These are phyloP conservation scores for Hymenochirus boettgeri DNA, from an alignment of 2,113 vertebrate genomes.

Conservation along the genomic window DNA sequence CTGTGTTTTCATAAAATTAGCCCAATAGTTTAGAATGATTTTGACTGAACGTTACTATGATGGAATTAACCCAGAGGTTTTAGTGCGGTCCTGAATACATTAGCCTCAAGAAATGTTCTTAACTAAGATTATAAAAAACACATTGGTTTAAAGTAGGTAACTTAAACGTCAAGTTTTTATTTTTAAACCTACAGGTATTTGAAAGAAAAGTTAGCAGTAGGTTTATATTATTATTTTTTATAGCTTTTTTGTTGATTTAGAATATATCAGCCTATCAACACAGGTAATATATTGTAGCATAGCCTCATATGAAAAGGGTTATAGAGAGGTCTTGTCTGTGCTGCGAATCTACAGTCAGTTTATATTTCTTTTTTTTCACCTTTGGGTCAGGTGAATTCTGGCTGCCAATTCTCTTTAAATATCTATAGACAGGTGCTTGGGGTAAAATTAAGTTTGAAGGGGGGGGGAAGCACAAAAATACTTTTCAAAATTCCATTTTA, in stretches of 20 bases:
- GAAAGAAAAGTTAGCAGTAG: too few species aligned
- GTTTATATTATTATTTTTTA: too few species aligned
- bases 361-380: not conserved
- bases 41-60: not conserved
- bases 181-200: too few species aligned
- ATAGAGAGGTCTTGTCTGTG: slow-evolving; percentile 41
- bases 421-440: slow-evolving; percentile 64
- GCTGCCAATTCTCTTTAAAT: slow-evolving; percentile 46
- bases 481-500: slow-evolving; percentile 71
- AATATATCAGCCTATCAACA: not conserved
- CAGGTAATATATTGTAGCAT: slow-evolving; percentile 8
- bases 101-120: too few species aligned
- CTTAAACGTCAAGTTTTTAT: too few species aligned
- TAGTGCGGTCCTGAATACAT: not conserved
- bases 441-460: slow-evolving; percentile 65
- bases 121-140: too few species aligned
- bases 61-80: not conserved
- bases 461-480: slow-evolving; percentile 74
- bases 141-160: too few species aligned
- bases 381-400: slow-evolving; percentile 36
- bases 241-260: too few species aligned
- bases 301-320: slow-evolving; percentile 25
- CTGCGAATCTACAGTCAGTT: slow-evolving; percentile 41
- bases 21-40: not conserved
- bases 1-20: not conserved